Base-by-base conservation (phyloP, 2,888 invertebrate genomes). In the Andrena dorsata region DNA sequence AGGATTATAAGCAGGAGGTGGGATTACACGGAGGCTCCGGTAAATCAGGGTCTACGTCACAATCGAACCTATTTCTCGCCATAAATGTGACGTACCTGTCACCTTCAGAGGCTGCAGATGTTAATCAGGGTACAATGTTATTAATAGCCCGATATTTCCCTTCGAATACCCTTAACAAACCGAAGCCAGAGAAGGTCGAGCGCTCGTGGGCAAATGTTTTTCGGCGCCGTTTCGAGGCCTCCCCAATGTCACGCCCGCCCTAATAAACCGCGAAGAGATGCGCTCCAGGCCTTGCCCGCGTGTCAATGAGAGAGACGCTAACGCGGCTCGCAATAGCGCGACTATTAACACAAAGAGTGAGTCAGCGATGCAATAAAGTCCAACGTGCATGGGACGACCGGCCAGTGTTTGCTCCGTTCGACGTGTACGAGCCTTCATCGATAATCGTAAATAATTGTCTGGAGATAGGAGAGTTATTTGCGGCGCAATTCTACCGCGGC, bases 351-450 rank as follows among this genome's bases (percentile, higher is more conserved):
- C 63, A 71, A 63, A 77, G 70, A 80, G 56, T 88, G 86, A 90
- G 79, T 86, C 88, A 88, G 84, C 88, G 77, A 82, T 86, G 84
- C 84, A 88, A 84, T 86, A 83, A 88, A 85, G 86, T 86, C 83
- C 85, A 86, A 83, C 78, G 87, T 86, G 80, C 84, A 80, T 30
- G 49, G 73, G 70, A 66, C 68, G 23, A 26, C 30, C 68, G 32
- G 16, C 32, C 32, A 10, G 23, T 70, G 69, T 79, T 79, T 70
- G 76, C n/a, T 23, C 16, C 23, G 51, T 1, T 35, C 76, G 74
- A 56, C 64, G 32, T 10, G 68, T 23, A 68, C 32, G 20, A 41
- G 61, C 28, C 51, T 71, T 63, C 58, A 49, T 76, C 77, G 66
- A 77, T 80, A 80, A 80, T 80, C 77, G 77, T 77, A 80, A 77